phyloP scores from a whole-genome alignment of 2,888 invertebrate genomes.

The Pristionchus entomophagus region DNA sequence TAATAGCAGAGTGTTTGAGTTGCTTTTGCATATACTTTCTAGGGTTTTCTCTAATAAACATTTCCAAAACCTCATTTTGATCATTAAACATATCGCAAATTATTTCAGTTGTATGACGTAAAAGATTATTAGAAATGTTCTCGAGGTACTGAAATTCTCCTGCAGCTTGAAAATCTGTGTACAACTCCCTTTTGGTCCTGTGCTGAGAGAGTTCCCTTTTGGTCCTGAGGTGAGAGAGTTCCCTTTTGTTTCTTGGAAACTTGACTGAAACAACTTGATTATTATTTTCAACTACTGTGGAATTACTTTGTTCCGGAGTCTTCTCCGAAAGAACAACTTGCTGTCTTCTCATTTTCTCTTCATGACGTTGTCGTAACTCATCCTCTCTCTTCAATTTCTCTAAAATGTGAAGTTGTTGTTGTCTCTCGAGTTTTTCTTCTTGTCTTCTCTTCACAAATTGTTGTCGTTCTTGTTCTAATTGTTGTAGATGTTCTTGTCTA shows the following conservation, averaged over 20 bases:
- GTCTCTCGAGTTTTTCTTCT: slow-evolving; percentile 15
- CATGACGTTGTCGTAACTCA: neutral
- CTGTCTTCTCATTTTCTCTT: neutral
- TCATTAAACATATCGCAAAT: slow-evolving; percentile 51
- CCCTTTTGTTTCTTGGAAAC: neutral
- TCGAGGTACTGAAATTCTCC: slow-evolving; percentile 60
- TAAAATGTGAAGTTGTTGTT: neutral
- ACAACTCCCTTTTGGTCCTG: slow-evolving; percentile 35
- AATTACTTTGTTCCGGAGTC: too few relatives aligned
- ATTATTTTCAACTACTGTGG: neutral
- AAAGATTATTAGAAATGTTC: slow-evolving; percentile 54
- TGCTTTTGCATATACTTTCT: slow-evolving; percentile 50
- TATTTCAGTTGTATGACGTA: slow-evolving; percentile 53
- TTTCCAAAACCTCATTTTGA: slow-evolving; percentile 48
- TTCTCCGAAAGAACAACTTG: too few relatives aligned
- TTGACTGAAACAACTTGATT: neutral
- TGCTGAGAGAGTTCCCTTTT: too few relatives aligned
- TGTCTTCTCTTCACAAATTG: neutral
- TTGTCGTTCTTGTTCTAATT: too few relatives aligned
- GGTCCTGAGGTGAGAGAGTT: too few relatives aligned
- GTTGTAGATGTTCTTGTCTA: too few relatives aligned
- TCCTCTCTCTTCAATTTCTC: neutral
- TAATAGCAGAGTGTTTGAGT: slow-evolving; percentile 51
- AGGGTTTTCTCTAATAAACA: slow-evolving; percentile 5
- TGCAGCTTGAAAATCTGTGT: slow-evolving; percentile 59